Conservation (phyloP, 2,113 vertebrate species). For the Siphamia tubifer region DNA sequence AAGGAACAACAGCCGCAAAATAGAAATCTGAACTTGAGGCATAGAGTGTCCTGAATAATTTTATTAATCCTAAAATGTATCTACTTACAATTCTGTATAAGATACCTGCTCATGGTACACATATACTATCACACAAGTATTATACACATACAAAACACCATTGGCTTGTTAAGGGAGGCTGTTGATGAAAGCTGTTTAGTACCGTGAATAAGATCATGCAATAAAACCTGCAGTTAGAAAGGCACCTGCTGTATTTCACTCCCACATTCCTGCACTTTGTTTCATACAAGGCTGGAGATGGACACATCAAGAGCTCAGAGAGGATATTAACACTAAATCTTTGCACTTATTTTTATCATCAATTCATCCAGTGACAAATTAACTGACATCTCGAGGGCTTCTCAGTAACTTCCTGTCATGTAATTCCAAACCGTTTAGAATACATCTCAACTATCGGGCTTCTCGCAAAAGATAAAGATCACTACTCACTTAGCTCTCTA, state of each 20-base stretch:
- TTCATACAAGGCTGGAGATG: background rate
- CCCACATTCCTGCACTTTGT: constrained; percentile 1
- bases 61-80: constrained; percentile 55
- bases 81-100: constrained; percentile 44
- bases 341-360: background rate
- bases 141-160: constrained; percentile 42
- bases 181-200: background rate
- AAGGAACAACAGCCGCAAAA: constrained; percentile 16
- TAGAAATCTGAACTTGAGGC: constrained; percentile 8
- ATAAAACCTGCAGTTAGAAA: constrained; percentile 57
- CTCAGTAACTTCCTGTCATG: background rate
- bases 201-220: constrained; percentile 38
- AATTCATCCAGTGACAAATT: background rate
- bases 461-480: background rate
- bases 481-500: background rate
- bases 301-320: constrained; percentile 4
- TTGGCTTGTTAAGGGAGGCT: constrained; percentile 10
- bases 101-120: constrained; percentile 35
- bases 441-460: background rate
- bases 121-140: constrained; percentile 26
- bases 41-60: constrained; percentile 47
- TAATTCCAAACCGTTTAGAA: background rate
- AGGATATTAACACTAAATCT: background rate
- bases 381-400: background rate
- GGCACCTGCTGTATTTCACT: constrained; percentile 63